Percentiles rank a stretch among this genome's conserved stretches.
phyloP scores from a whole-genome alignment of 1,140 invertebrate genomes.

The Pseudachorutes palmiensis region DNA sequence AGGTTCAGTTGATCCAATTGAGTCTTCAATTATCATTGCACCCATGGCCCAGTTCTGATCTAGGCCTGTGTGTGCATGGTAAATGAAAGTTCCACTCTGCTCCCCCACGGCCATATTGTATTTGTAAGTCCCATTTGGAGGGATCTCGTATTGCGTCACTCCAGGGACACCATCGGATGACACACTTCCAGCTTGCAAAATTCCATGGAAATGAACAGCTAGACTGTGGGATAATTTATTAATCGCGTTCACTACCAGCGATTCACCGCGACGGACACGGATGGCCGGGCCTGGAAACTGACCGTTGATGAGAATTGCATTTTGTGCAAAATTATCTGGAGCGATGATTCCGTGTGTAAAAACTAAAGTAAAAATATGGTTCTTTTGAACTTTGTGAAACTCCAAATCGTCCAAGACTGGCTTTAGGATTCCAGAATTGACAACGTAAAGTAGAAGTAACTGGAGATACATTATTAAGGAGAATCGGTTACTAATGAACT shows the following conservation, averaged over 20 bases:
- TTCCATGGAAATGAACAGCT: conserved; percentile 21
- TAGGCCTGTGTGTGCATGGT: conserved; percentile 26
- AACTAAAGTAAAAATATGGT: too few species aligned
- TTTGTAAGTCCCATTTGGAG: conserved; percentile 15
- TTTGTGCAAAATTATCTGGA: conserved; percentile 18
- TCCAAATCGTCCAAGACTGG: too few species aligned
- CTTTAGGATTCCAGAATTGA: too few species aligned
- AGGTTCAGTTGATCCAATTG: not conserved
- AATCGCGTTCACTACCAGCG: not conserved
- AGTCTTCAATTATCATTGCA: conserved; percentile 21
- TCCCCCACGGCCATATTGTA: conserved; percentile 14
- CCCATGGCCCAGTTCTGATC: conserved; percentile 25
- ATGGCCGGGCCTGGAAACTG: conserved; percentile 14
- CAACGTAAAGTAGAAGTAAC: too few species aligned
- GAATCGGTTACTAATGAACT: too few species aligned
- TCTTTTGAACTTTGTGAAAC: too few species aligned
- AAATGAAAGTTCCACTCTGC: conserved; percentile 27
- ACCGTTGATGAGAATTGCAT: conserved; percentile 17
- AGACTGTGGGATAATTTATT: conserved; percentile 3
- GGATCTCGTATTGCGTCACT: conserved; percentile 21
- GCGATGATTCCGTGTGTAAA: too few species aligned
- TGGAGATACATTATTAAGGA: too few species aligned
- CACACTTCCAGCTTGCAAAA: conserved; percentile 7
- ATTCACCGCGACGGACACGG: not conserved
- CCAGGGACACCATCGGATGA: conserved; percentile 20